Evolutionary conservation across 1,140 invertebrate species (phyloP).

Genomic region (Caenorhabditis elegans): WBcel235 BX284602.5:8730501-8731000

Average conservation of each 20-base stretch:
- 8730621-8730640: neutral
- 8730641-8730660: neutral
- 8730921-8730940: no score
- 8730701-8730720: neutral
- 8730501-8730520: neutral
- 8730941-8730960: no score
- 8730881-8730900: no score
- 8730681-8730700: neutral
- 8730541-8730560: neutral
- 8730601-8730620: slow-evolving; percentile 10
- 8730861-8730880: no score
- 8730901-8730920: no score
- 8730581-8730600: slow-evolving; percentile 23
- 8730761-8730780: slow-evolving; percentile 24
- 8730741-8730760: slow-evolving; percentile 29
- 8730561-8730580: neutral
- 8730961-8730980: no score
- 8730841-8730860: no score
- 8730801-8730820: no score
- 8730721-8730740: slow-evolving; percentile 31
- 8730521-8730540: neutral
- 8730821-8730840: no score
- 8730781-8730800: neutral
- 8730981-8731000: no score
- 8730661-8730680: neutral